Percentiles rank a stretch among this genome's conserved stretches.
phyloP scores from a whole-genome alignment of 2,888 invertebrate genomes.

The Scaeva pyrastri region DNA sequence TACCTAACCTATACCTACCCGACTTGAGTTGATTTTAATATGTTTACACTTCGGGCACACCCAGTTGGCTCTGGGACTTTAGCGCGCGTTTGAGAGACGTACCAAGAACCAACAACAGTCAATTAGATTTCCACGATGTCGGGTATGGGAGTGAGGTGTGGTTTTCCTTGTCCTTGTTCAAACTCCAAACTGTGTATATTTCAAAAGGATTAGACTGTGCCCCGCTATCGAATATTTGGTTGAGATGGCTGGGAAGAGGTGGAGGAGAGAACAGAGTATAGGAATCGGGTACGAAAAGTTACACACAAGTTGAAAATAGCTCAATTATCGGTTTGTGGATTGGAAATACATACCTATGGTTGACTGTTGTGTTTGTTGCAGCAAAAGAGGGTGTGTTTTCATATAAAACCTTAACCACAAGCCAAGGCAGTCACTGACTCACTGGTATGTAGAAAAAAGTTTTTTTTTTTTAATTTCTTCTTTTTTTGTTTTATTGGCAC shows the following conservation, averaged over 20 bases:
- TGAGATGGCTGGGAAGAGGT: no score
- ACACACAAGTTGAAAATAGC: conserved; percentile 61
- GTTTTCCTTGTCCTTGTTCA: conserved; percentile 48
- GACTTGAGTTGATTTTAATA: conserved; percentile 52
- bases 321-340: conserved; percentile 63
- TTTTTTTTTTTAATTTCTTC: conserved; percentile 51
- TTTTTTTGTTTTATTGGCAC: conserved; percentile 44
- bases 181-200: conserved; percentile 48
- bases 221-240: not conserved
- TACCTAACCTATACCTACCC: conserved; percentile 8
- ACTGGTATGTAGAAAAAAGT: conserved; percentile 46
- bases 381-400: conserved; percentile 53
- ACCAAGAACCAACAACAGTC: conserved; percentile 52
- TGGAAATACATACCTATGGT: conserved; percentile 41
- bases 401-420: conserved; percentile 23
- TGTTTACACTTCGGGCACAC: conserved; percentile 67
- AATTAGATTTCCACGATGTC: conserved; percentile 39
- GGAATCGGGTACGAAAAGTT: conserved; percentile 40
- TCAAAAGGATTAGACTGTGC: conserved; percentile 64
- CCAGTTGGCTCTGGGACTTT: conserved; percentile 40
- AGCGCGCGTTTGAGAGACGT: conserved; percentile 42
- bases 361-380: conserved; percentile 31
- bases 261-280: conserved; percentile 3
- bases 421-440: no score
- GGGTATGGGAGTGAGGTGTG: conserved; percentile 46